Evolutionary conservation across 2,888 invertebrate species (phyloP), one percentile per base, ranked within the genome.

Genomic region (Drosophila hamatofila): DNA sequence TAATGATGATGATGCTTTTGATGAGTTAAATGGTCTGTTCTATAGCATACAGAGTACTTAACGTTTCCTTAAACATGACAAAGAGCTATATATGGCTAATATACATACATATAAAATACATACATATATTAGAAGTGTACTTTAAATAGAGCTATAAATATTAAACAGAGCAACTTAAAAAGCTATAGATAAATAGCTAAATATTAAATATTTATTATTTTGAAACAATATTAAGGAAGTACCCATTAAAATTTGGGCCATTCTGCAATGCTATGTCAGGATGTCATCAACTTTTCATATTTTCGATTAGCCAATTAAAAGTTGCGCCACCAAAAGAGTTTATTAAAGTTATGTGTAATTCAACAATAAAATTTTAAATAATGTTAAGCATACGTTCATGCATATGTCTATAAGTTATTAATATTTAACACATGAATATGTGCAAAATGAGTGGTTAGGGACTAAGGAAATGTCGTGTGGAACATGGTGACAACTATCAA

Each of bases 401-500:
- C 16, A 16, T 14, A 3, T 14, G 14, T 16, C 8, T 14, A 9
- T 18, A 48, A 48, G 12, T 12, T 6, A 18, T 12, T n/a, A 21
- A 51, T 35, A 23, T 33, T 14, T 35, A 33, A 21, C 3, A 21
- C 59, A 27, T 23, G 14, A 57, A 33, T 27, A 39, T 44, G 2
- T 48, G 48, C 37, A 25, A 57, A 64, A 72, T 57, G 39, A 12
- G 25, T 33, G 18, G 18, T 0, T 33, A 14, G 64, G 58, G 30
- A 51, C 48, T 35, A 39, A 59, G 60, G 85, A 64, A 68, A 83
- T 80, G 84, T 70, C 64, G 27, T 49, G 23, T 63, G 61, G 78
- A 91, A 79, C 77, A 92, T 92, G 93, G 92, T 92, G 89, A 92
- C 92, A 87, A 92, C 92, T 91, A 92, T 92, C 69, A 92, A 92